phyloP scores from a whole-genome alignment of 2,888 invertebrate genomes.

The Elgonia sp. region DNA sequence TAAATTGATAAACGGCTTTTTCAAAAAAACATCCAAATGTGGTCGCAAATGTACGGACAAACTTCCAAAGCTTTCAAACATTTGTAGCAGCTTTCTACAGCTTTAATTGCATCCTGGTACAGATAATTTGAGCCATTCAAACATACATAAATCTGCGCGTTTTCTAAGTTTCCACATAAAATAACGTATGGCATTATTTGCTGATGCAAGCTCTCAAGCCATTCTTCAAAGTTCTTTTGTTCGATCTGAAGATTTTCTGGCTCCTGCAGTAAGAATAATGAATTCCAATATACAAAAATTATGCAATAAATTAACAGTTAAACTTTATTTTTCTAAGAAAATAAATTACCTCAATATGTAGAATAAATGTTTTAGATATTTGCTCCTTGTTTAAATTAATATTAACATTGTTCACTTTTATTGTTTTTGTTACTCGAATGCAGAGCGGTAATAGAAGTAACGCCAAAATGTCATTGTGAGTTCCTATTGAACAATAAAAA shows the following conservation, averaged over 20 bases:
- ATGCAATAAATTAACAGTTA: not conserved
- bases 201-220: conserved; percentile 12
- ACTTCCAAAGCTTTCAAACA: conserved; percentile 42
- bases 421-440: conserved; percentile 22
- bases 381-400: conserved; percentile 6
- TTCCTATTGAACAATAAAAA: conserved; percentile 25
- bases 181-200: conserved; percentile 41
- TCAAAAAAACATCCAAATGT: conserved; percentile 51
- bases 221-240: conserved; percentile 30
- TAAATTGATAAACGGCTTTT: conserved; percentile 46
- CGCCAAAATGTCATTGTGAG: conserved; percentile 32
- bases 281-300: not conserved
- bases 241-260: conserved; percentile 23
- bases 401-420: conserved; percentile 3
- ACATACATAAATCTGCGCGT: conserved; percentile 12
- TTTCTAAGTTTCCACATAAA: conserved; percentile 27
- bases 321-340: not conserved
- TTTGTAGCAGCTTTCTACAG: conserved; percentile 54
- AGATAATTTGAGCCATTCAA: conserved; percentile 38
- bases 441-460: conserved; percentile 30
- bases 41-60: conserved; percentile 45
- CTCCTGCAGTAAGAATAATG: conserved; percentile 9
- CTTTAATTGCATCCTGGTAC: conserved; percentile 21
- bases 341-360: conserved; percentile 34
- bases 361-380: conserved; percentile 37